These are phyloP conservation scores for Trachemys scripta DNA, from an alignment of 2,113 vertebrate genomes.

Conservation along the genomic window DNA sequence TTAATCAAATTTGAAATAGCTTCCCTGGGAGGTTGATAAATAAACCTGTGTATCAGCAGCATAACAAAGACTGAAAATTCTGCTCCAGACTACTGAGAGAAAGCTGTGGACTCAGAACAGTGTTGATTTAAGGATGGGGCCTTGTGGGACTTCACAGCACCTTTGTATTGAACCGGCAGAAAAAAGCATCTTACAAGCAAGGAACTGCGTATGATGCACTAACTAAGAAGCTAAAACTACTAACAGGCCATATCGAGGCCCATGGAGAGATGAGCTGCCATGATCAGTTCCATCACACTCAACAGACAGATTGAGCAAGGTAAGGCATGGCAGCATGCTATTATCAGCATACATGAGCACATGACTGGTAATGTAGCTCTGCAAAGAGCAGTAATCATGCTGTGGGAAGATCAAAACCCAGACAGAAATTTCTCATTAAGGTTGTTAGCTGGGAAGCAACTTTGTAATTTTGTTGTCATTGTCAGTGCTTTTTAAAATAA, in stretches of 20 bases:
- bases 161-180: neutral
- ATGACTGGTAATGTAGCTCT: neutral
- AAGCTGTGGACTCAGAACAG: neutral
- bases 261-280: neutral
- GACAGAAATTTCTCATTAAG: slow-evolving; percentile 34
- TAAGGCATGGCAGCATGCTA: neutral
- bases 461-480: neutral
- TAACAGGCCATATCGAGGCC: neutral
- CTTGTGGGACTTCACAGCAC: neutral
- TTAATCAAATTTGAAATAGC: slow-evolving; percentile 47
- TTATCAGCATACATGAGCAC: neutral
- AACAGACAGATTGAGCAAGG: neutral
- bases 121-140: neutral
- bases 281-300: neutral
- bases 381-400: neutral
- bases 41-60: slow-evolving; percentile 10
- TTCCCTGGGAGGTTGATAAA: slow-evolving; percentile 20
- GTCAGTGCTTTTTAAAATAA: slow-evolving; percentile 7
- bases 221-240: neutral
- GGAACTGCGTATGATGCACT: neutral
- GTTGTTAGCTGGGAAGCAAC: neutral
- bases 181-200: neutral
- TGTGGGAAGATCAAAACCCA: slow-evolving; percentile 28
- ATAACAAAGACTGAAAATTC: slow-evolving; percentile 7
- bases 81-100: neutral